Base-by-base conservation (phyloP, 2,888 invertebrate genomes). In the Tachina grossa region DNA sequence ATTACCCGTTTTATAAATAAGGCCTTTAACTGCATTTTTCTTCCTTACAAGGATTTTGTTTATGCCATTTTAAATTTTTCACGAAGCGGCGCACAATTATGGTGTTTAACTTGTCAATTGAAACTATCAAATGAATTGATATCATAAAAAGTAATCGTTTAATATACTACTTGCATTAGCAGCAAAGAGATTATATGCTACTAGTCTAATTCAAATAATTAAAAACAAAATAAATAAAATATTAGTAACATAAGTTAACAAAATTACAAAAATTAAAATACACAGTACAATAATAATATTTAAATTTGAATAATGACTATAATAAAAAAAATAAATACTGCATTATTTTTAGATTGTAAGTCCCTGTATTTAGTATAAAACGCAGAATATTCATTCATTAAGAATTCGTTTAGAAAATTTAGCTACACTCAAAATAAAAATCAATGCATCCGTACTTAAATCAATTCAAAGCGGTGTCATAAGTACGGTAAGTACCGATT, bases 101-200 rank as follows among this genome's bases (percentile, higher is more conserved):
- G 74, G 10, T 74, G 66, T 59, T 74, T 9, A 43, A 31, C 72
- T 81, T 55, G 31, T 9, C 11, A 74, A 74, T 10, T 59, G 9
- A 61, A 59, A 68, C 53, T 43, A 19, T 11, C 22, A 68, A 81
- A 81, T 81, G 31, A 81, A 55, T 9, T 68, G 41, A 16, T 22
- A 22, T 72, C 39, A 9, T n/a, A 9, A 31, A 59, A 51, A 55
- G 61, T 55, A 45, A 10, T 14, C 6, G 39, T 53, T 80, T 55
- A 31, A 31, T 31, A 63, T 47, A 80, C 43, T 45, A n/a, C n/a
- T 16, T 41, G 1, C 14, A 9, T 72, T 47, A 39, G 45, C 2
- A 69, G 51, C 1, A 63, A 55, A 79, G 63, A 55, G 71, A 47
- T 71, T 71, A 19, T 9, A 14, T 22, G 6, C n/a, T 51, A 19